Base-by-base conservation (phyloP, 1,140 invertebrate genomes). In the Popillia japonica region DNA sequence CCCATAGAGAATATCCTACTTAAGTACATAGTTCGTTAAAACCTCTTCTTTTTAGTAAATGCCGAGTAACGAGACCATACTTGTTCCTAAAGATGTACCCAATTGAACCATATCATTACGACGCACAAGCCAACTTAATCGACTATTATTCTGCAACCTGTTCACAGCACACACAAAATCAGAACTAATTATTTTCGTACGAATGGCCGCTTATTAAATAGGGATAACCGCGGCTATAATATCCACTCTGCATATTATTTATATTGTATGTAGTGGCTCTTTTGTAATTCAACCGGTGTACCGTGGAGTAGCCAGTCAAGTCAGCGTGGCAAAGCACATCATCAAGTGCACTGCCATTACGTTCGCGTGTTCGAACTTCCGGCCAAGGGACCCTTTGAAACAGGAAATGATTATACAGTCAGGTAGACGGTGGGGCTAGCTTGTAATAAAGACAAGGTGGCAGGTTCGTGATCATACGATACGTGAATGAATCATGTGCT, bases 361-460 rank as follows among this genome's bases (percentile, higher is more conserved):
- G 61, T 27, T 68, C 61, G 61, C 61, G 61, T 68, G 61, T 68
- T 68, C 61, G 61, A 68, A 68, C 61, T 68, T 68, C 61, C 61
- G 61, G 61, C 61, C 61, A 11, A 27, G 22, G 22, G 23, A 68
- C 61, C 61, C 61, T 68, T 68, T 68, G 22, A 68, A 68, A 68
- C 61, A 68, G 61, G 61, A 68, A 68, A 68, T 34, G 22, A 68
- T 68, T 68, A 68, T 68, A 14, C 61, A 22, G 61, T 22, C 61
- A 68, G 61, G 61, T 68, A 68, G 27, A 34, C 61, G 27, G 61
- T 10, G 61, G 61, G 27, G 61, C 20, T 34, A 22, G 27, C 61
- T 17, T 34, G 61, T 68, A 22, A 22, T 22, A 68, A 22, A 68
- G 22, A 68, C 17, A 68, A 17, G 61, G 61, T 68, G 61, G 61